Evolutionary conservation across 2,797 vertebrate genomes (phyloP).

Genomic region (Todus mexicanus): DNA sequence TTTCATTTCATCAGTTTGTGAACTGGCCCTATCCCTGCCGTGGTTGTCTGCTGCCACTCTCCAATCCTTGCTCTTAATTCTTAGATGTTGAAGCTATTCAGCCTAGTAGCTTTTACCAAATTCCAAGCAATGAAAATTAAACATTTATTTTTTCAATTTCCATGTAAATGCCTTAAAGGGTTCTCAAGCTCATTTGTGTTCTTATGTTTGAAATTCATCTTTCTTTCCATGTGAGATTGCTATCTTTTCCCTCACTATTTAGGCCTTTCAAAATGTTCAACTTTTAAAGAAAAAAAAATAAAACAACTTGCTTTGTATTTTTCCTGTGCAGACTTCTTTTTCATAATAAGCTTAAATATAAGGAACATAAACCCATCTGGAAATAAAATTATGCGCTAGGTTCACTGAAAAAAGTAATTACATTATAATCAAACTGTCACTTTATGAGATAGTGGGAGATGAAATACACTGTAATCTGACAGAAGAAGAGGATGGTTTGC

Average conservation of each 20-base stretch:
- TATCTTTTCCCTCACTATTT: background rate
- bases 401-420: constrained; percentile 73
- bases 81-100: background rate
- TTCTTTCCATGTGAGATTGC: background rate
- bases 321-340: constrained; percentile 31
- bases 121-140: constrained; percentile 20
- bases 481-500: constrained; percentile 24
- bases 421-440: constrained; percentile 76
- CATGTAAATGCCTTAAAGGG: constrained; percentile 57
- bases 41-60: background rate
- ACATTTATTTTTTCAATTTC: constrained; percentile 47
- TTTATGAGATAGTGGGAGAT: constrained; percentile 62
- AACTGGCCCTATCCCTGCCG: background rate
- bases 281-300: background rate
- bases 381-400: constrained; percentile 68
- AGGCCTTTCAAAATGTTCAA: constrained; percentile 29
- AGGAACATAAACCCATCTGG: constrained; percentile 70
- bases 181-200: constrained; percentile 49
- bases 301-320: constrained; percentile 46
- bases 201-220: constrained; percentile 51
- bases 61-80: background rate
- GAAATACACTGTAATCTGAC: constrained; percentile 59
- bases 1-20: background rate
- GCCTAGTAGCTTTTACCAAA: background rate
- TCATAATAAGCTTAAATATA: constrained; percentile 71